phyloP scores from a whole-genome alignment of 2,113 vertebrate genomes.

The Alosa alosa region DNA sequence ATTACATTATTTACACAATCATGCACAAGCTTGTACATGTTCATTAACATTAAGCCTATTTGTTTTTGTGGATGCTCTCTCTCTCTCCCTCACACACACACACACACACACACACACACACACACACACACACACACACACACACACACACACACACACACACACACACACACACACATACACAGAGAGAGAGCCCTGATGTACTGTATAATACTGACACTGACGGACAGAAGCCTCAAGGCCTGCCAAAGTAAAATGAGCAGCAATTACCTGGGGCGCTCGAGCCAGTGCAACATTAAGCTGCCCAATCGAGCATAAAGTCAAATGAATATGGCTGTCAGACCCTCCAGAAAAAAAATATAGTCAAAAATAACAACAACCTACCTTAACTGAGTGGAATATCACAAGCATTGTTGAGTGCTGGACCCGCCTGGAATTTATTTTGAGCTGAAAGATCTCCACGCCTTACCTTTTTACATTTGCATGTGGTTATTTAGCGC shows the following conservation, averaged over 20 bases:
- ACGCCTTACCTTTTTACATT: not conserved
- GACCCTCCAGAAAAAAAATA: slow-evolving; percentile 25
- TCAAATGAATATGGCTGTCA: slow-evolving; percentile 39
- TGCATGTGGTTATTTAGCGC: not conserved
- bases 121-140: not conserved
- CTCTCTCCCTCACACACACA: not conserved
- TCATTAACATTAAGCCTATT: not conserved
- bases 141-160: slow-evolving; percentile 4
- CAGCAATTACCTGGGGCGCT: slow-evolving; percentile 40
- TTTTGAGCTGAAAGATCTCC: not conserved
- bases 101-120: not conserved
- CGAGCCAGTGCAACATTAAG: slow-evolving; percentile 50
- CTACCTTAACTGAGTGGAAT: not conserved
- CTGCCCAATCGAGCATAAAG: slow-evolving; percentile 45
- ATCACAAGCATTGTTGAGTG: slow-evolving; percentile 11
- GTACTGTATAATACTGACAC: slow-evolving; percentile 18
- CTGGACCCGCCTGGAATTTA: not conserved
- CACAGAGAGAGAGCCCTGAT: not conserved
- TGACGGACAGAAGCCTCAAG: slow-evolving; percentile 45
- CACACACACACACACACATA: slow-evolving; percentile 23
- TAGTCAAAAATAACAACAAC: slow-evolving; percentile 20
- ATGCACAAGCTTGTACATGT: not conserved
- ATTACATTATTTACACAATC: not conserved
- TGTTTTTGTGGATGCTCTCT: not conserved
- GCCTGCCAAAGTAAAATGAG: slow-evolving; percentile 51